Conservation (phyloP, 2,797 vertebrate genomes). For the Cyprinella venusta region DNA sequence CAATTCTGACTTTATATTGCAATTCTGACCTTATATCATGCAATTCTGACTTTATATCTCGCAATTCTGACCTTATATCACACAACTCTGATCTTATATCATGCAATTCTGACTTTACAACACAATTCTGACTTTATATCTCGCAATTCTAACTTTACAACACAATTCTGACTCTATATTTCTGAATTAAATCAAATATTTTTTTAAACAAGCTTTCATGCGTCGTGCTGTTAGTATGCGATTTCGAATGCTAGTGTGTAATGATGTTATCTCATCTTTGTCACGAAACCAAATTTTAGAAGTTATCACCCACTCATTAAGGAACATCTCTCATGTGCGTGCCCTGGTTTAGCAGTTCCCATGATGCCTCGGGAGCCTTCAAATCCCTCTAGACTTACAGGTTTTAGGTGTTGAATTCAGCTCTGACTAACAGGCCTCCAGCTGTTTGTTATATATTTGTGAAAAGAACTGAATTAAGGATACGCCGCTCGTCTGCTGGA, state of each 20-base stretch:
- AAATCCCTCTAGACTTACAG: not conserved
- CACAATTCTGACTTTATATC: no score
- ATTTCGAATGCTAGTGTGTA: not conserved
- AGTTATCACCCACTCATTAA: not conserved
- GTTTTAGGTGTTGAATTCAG: slow-evolving; percentile 8
- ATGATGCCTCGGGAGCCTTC: not conserved
- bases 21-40: no score
- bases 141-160: no score
- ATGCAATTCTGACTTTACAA: no score
- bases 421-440: slow-evolving; percentile 27
- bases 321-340: not conserved
- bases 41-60: no score
- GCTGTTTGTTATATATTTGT: slow-evolving; percentile 33
- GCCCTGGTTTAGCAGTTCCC: not conserved
- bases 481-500: not conserved
- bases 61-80: no score
- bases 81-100: no score
- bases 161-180: no score
- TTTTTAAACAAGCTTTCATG: no score
- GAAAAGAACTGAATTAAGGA: slow-evolving; percentile 4
- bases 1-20: no score
- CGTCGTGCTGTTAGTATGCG: no score
- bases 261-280: not conserved
- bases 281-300: not conserved
- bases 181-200: no score